Percentiles rank a stretch among this genome's conserved stretches.
phyloP scores from a whole-genome alignment of 1,140 invertebrate genomes.

The Meloidogyne hapla region DNA sequence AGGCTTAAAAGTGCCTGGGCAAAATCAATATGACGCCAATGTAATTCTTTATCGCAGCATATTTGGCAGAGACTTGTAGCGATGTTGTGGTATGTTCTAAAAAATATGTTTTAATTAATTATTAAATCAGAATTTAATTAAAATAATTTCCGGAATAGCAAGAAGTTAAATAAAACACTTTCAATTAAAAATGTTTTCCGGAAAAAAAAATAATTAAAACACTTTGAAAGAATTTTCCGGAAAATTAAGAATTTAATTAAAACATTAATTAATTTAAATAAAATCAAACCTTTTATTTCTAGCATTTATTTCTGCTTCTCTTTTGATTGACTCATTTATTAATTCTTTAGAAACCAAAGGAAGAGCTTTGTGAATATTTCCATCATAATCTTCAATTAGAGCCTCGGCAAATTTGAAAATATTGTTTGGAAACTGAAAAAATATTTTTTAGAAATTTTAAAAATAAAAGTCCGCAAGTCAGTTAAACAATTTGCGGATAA shows the following conservation, averaged over 20 bases:
- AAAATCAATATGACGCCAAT: conserved; percentile 79
- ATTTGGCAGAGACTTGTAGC: conserved; percentile 11
- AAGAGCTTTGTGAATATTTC: conserved; percentile 29
- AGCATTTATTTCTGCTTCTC: neutral
- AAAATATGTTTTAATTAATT: neutral
- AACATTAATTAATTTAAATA: too few relatives aligned
- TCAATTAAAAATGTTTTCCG: too few relatives aligned
- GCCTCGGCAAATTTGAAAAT: conserved; percentile 34
- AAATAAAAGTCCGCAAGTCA: neutral
- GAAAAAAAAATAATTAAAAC: too few relatives aligned
- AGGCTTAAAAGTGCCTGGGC: conserved; percentile 74
- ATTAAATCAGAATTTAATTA: too few relatives aligned
- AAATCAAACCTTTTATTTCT: neutral
- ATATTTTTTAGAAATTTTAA: neutral
- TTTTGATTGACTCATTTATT: conserved; percentile 11
- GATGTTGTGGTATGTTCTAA: neutral
- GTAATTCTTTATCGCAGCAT: conserved; percentile 59
- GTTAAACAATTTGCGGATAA: too few relatives aligned
- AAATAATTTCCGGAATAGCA: too few relatives aligned
- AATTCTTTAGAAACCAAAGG: conserved; percentile 23
- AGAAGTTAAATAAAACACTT: too few relatives aligned
- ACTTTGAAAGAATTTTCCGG: too few relatives aligned
- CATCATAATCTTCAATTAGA: conserved; percentile 39
- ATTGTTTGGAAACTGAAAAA: conserved; percentile 48
- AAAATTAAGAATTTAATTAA: too few relatives aligned